Evolutionary conservation across 2,888 invertebrate species (phyloP).

Genomic region (Eupithecia subfuscata): DNA sequence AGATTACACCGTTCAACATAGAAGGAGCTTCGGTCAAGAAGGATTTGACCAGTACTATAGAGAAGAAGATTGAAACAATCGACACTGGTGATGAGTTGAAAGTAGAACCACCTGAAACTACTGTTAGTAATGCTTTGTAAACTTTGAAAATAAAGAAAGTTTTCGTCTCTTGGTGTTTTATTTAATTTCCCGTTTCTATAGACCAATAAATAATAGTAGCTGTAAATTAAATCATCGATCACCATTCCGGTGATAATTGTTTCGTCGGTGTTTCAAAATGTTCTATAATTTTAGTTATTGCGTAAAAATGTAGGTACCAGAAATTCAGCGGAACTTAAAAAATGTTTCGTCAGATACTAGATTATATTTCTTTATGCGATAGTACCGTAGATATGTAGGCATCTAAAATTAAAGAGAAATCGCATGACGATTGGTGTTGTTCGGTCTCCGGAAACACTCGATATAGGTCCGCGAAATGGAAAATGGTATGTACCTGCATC

Average conservation of each 20-base stretch:
- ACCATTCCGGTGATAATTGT: too few species aligned
- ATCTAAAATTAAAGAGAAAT: not conserved
- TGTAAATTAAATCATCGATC: not conserved
- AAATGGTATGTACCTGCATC: not conserved
- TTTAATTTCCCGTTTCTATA: not conserved
- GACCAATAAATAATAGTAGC: not conserved
- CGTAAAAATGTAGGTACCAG: too few species aligned
- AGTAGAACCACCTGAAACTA: slow-evolving; percentile 39
- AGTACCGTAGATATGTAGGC: not conserved
- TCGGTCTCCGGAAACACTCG: slow-evolving; percentile 29
- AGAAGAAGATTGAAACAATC: slow-evolving; percentile 38
- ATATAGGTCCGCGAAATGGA: slow-evolving; percentile 12
- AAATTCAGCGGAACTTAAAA: not conserved
- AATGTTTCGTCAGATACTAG: not conserved
- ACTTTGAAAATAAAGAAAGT: slow-evolving; percentile 28
- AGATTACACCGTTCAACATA: slow-evolving; percentile 50
- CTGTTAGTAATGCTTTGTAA: slow-evolving; percentile 48
- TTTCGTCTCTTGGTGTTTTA: slow-evolving; percentile 15
- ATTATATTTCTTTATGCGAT: not conserved
- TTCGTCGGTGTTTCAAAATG: too few species aligned
- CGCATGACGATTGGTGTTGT: slow-evolving; percentile 17
- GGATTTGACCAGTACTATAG: slow-evolving; percentile 57
- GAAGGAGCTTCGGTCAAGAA: slow-evolving; percentile 60
- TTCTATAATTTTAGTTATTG: too few species aligned
- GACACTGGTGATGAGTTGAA: slow-evolving; percentile 43